These are phyloP conservation scores for Odontomachus brunneus DNA, from an alignment of 1,140 invertebrate species.

Conservation along the genomic window DNA sequence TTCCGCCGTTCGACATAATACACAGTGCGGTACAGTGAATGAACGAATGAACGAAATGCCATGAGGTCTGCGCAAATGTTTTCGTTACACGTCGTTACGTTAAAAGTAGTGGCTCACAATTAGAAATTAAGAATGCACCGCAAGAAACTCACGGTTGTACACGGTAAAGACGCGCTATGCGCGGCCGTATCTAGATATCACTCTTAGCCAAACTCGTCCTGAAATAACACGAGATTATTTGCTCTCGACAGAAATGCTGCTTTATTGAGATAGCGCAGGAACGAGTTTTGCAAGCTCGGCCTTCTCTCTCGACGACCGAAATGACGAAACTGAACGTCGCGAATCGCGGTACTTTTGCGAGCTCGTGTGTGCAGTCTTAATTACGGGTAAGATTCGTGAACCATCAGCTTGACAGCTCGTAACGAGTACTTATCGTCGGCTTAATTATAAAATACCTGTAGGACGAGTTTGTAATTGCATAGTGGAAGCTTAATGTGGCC, in stretches of 20 bases:
- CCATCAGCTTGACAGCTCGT: neutral
- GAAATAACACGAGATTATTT: conserved; percentile 39
- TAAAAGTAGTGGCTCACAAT: neutral
- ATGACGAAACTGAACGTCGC: neutral
- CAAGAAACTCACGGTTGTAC: neutral
- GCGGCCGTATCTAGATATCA: conserved; percentile 5
- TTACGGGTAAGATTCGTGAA: conserved; percentile 6
- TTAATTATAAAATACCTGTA: neutral
- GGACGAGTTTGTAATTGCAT: conserved; percentile 9
- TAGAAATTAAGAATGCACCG: neutral
- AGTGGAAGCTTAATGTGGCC: conserved; percentile 31
- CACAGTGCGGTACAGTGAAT: neutral
- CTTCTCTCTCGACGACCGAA: no score
- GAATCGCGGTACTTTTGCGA: neutral
- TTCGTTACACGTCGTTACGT: neutral
- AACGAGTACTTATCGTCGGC: conserved; percentile 8
- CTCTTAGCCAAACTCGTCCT: conserved; percentile 2
- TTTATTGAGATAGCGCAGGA: conserved; percentile 1
- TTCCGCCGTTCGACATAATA: neutral
- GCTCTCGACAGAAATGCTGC: neutral
- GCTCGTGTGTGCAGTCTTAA: neutral
- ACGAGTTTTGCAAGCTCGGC: neutral
- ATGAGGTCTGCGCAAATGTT: conserved; percentile 1
- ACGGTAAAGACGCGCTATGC: neutral
- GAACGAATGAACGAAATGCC: neutral